Conservation (phyloP, 2,113 vertebrate genomes). For the Sorex araneus region DNA sequence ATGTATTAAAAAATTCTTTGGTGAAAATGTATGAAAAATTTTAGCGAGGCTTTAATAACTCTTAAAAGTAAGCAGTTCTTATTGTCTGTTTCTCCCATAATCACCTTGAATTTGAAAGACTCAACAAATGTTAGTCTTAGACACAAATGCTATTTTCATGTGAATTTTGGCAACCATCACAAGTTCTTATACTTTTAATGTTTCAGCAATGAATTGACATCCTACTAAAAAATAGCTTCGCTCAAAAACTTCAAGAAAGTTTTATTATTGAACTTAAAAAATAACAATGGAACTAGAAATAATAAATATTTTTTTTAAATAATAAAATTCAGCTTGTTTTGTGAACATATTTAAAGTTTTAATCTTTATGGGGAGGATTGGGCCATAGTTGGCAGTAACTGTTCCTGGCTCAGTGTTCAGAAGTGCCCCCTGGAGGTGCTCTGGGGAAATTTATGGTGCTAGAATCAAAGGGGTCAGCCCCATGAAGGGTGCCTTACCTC, state of each 20-base stretch:
- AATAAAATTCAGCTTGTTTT: slow-evolving; percentile 16
- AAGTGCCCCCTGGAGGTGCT: too few relatives aligned
- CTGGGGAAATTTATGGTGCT: too few relatives aligned
- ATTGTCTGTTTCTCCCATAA: not conserved
- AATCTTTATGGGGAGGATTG: not conserved
- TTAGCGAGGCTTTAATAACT: not conserved
- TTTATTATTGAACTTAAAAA: not conserved
- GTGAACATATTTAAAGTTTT: slow-evolving; percentile 5
- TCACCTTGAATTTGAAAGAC: not conserved
- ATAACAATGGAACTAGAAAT: not conserved
- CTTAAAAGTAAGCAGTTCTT: not conserved
- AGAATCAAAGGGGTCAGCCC: too few relatives aligned
- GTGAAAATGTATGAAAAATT: not conserved
- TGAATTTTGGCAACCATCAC: not conserved
- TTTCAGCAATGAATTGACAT: not conserved
- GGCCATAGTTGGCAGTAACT: too few relatives aligned
- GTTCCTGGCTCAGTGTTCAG: too few relatives aligned
- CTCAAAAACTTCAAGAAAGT: not conserved
- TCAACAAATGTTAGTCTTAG: not conserved
- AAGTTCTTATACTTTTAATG: slow-evolving; percentile 22
- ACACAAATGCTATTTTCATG: not conserved
- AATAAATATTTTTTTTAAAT: slow-evolving; percentile 26
- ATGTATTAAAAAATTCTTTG: slow-evolving; percentile 29
- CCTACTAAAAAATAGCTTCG: slow-evolving; percentile 9
- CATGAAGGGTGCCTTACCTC: too few relatives aligned